Base-by-base conservation (phyloP, 2,797 vertebrate species). In the Cyprinella venusta region DNA sequence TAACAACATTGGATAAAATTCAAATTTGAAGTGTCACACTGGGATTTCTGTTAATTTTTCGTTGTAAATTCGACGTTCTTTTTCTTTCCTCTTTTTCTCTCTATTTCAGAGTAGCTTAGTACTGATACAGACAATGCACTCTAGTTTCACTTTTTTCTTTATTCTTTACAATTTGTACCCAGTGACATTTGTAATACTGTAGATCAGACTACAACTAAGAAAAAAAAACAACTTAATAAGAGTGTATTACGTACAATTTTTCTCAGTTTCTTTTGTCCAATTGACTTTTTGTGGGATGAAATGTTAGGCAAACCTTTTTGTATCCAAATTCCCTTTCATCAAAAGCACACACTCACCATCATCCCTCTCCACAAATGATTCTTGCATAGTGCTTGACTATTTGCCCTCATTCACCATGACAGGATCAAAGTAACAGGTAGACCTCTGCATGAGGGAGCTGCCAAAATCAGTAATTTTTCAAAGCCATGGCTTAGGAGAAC, bases 391-490 rank as follows among this genome's bases (percentile, higher is more conserved):
- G 84, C 90, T 92, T 24, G 30, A 26, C 24, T 38, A 85, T 78
- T 90, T 69, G 84, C 83, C 78, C 40, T 30, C 87, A 85, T 85
- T 81, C 81, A 87, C 79, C 87, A 74, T 78, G 84, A 88, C 74
- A 86, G 90, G 89, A 91, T 92, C 90, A 93, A 92, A 92, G 89
- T 68, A 48, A 71, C 82, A 67, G 67, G 81, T 85, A 85, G 0
- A 1, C 80, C 83, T 88, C 88, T 81, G 72, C 61, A 82, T 71
- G 83, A 88, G 89, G 82, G 84, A 88, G 84, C 88, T 89, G 90
- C 81, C 78, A 84, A 80, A 80, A 67, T 83, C 70, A 70, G 72
- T 83, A 84, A 86, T 89, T 87, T 85, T 54, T 48, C 68, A 83
- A 36, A 26, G 54, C 67, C 8, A 82, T 74, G 64, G 76, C 63